A percentile compares a stretch with the other conserved stretches of the same genome.
phyloP scores from a whole-genome alignment of 53 echinoderm and acorn worm species.

The Luidia sarsii region DNA sequence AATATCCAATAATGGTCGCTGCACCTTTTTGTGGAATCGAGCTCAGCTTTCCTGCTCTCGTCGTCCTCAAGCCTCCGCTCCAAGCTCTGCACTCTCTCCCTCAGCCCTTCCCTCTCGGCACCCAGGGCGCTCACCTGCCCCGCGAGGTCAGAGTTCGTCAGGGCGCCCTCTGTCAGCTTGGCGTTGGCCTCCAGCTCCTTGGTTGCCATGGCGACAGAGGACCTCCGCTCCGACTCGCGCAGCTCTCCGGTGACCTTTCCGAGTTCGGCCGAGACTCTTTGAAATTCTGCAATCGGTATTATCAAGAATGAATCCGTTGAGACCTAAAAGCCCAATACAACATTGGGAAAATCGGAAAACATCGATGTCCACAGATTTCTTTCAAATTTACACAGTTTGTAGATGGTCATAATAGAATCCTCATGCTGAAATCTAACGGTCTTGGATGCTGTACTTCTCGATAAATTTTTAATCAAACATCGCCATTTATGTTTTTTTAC shows the following conservation, averaged over 20 bases:
- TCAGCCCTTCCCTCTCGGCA: not conserved
- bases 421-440: no score
- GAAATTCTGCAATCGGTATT: no score
- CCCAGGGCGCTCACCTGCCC: constrained; percentile 2
- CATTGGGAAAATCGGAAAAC: no score
- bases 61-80: constrained; percentile 3
- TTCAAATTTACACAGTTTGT: no score
- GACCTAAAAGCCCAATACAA: no score
- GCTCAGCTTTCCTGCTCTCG: not conserved
- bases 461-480: no score
- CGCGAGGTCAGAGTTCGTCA: constrained; percentile 27
- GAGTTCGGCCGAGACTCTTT: not conserved
- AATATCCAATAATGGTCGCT: not conserved
- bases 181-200: constrained; percentile 33
- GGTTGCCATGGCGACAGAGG: constrained; percentile 42
- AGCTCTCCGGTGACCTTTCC: constrained; percentile 1
- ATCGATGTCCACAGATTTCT: no score
- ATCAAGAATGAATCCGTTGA: no score
- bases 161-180: constrained; percentile 43
- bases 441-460: no score
- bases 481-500: no score
- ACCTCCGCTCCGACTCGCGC: constrained; percentile 1
- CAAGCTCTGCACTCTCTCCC: not conserved
- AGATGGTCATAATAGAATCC: no score
- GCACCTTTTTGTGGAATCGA: constrained; percentile 20